Conservation (phyloP, 2,888 invertebrate genomes). For the Trilocha varians region DNA sequence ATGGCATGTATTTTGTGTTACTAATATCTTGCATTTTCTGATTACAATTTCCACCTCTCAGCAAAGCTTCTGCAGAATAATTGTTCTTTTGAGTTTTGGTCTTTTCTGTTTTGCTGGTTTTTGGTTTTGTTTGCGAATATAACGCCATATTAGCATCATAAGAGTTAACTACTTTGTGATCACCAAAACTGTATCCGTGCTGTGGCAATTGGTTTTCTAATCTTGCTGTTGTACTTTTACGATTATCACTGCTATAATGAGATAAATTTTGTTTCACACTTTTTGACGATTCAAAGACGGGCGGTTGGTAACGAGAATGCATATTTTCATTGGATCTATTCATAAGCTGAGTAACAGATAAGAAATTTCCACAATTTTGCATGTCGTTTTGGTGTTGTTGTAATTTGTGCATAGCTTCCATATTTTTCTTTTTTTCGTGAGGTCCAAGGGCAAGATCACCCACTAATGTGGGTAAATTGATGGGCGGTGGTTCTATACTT, state of each 20-base stretch:
- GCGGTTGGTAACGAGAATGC: slow-evolving; percentile 42
- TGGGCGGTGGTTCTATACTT: slow-evolving; percentile 63
- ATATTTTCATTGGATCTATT: slow-evolving; percentile 56
- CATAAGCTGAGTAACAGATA: slow-evolving; percentile 65
- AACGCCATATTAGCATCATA: slow-evolving; percentile 48
- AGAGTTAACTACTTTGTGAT: slow-evolving; percentile 39
- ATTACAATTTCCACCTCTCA: slow-evolving; percentile 50
- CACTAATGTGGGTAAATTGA: slow-evolving; percentile 60
- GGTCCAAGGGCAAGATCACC: slow-evolving; percentile 64
- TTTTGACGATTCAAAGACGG: slow-evolving; percentile 39
- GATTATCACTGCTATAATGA: slow-evolving; percentile 41
- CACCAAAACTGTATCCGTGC: slow-evolving; percentile 51
- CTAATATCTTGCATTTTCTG: slow-evolving; percentile 49
- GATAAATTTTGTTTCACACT: slow-evolving; percentile 41
- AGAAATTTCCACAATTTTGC: slow-evolving; percentile 59
- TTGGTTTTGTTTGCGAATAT: slow-evolving; percentile 43
- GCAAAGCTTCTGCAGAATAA: slow-evolving; percentile 60
- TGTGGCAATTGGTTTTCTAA: slow-evolving; percentile 45
- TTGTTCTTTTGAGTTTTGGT: slow-evolving; percentile 55
- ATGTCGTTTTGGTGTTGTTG: slow-evolving; percentile 41
- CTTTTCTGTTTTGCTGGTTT: slow-evolving; percentile 48
- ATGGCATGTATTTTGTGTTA: slow-evolving; percentile 42
- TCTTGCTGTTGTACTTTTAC: slow-evolving; percentile 41
- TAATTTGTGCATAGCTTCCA: slow-evolving; percentile 36
- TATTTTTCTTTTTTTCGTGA: slow-evolving; percentile 58